Conservation (phyloP, 2,113 vertebrate species). For the Apteryx mantelli region DNA sequence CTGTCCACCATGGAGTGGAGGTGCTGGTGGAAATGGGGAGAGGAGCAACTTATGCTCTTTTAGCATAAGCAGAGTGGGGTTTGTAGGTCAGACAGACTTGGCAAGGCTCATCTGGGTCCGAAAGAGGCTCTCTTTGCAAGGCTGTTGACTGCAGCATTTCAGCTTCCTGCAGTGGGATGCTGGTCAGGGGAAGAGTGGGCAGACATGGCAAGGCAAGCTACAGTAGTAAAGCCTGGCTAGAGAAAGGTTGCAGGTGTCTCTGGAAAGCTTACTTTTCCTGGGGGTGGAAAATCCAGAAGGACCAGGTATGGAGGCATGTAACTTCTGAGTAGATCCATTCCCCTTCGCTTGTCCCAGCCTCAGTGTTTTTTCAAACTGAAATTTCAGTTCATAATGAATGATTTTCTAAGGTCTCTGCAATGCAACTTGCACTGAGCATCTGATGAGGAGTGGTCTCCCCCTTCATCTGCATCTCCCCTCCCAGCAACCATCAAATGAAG, state of each 20-base stretch:
- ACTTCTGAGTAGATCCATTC: not conserved
- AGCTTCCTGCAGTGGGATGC: not conserved
- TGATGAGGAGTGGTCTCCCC: not conserved
- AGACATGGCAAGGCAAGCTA: not conserved
- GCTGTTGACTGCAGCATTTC: not conserved
- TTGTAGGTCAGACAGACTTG: not conserved
- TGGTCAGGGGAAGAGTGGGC: not conserved
- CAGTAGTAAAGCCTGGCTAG: not conserved
- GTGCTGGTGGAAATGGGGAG: not conserved
- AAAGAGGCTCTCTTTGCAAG: not conserved
- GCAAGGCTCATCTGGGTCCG: not conserved
- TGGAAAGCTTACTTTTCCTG: not conserved
- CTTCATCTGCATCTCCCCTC: not conserved
- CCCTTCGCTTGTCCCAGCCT: not conserved
- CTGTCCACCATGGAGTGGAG: not conserved
- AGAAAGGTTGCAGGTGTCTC: not conserved
- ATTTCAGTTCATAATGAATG: not conserved
- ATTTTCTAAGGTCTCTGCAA: not conserved
- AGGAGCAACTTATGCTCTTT: not conserved
- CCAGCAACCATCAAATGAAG: not conserved
- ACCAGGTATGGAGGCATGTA: not conserved
- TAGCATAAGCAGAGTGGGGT: rapidly evolving
- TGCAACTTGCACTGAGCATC: not conserved
- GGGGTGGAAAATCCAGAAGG: not conserved
- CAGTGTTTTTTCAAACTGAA: not conserved